These are phyloP conservation scores for Tricholaema leucomelas DNA, from an alignment of 2,113 vertebrate genomes.

Conservation along the genomic window DNA sequence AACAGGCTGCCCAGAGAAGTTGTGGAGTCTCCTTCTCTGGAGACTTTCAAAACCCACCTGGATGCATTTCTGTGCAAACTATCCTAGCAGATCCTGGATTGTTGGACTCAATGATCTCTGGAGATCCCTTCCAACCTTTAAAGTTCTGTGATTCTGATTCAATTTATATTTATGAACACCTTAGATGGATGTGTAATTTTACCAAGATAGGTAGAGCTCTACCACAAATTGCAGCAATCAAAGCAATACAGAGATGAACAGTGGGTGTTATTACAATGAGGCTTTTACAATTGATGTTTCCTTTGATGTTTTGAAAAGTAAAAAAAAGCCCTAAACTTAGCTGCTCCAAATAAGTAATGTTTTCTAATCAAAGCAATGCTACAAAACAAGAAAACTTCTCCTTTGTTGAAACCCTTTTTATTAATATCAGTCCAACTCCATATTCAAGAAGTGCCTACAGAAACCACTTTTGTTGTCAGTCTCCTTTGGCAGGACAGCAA, in stretches of 20 bases:
- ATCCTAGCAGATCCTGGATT: no score
- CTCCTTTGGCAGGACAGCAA: not conserved
- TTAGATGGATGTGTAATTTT: not conserved
- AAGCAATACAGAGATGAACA: not conserved
- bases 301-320: not conserved
- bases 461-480: not conserved
- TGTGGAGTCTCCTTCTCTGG: no score
- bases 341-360: not conserved
- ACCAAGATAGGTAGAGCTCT: not conserved
- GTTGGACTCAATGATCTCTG: no score
- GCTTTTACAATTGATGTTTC: not conserved
- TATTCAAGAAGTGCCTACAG: slow-evolving; percentile 8
- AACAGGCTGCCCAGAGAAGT: no score
- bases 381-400: not conserved
- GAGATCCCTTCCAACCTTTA: no score
- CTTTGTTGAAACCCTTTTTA: not conserved
- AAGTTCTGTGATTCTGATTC: not conserved
- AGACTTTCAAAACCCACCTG: no score
- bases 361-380: not conserved
- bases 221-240: not conserved
- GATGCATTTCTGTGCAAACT: no score
- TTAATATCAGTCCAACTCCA: slow-evolving; percentile 13
- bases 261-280: not conserved
- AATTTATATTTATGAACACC: not conserved
- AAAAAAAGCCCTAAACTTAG: not conserved